Conservation (phyloP, 1,140 invertebrate genomes). For the Drosophila sp. region DNA sequence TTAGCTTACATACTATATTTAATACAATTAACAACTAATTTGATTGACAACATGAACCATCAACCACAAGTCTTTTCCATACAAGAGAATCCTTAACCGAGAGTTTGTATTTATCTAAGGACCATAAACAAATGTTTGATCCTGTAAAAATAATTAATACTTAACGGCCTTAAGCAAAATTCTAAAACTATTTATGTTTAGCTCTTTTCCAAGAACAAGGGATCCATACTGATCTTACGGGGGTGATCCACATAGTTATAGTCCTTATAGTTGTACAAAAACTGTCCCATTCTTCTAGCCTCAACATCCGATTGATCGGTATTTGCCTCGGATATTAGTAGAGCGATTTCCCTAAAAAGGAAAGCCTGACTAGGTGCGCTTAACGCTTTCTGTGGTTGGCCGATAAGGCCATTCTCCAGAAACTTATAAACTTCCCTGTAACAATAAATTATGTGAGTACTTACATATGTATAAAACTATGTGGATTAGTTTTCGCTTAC, state of each 20-base stretch:
- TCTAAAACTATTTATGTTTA: neutral
- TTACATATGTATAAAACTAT: neutral
- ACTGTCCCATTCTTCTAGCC: slow-evolving; percentile 36
- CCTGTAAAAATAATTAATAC: neutral
- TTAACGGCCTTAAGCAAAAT: too few species aligned
- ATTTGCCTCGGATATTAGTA: slow-evolving; percentile 66
- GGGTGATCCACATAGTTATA: slow-evolving; percentile 39
- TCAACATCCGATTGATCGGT: slow-evolving; percentile 53
- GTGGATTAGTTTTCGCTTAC: slow-evolving; percentile 22
- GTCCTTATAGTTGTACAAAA: slow-evolving; percentile 14
- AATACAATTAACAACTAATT: too few species aligned
- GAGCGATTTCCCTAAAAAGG: slow-evolving; percentile 58
- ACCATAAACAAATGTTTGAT: too few species aligned
- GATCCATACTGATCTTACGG: slow-evolving; percentile 52
- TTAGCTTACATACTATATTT: too few species aligned
- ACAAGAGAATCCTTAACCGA: too few species aligned
- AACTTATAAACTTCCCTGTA: slow-evolving; percentile 64
- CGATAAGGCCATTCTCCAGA: slow-evolving; percentile 64
- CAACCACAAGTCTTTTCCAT: too few species aligned
- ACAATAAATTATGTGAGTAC: neutral
- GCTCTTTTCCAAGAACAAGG: slow-evolving; percentile 46
- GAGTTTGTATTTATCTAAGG: too few species aligned
- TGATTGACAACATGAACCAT: too few species aligned
- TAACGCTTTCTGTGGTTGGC: slow-evolving; percentile 58
- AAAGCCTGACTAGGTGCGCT: slow-evolving; percentile 45